phyloP scores from a whole-genome alignment of 2,113 vertebrate genomes.

The Azemiops feae region DNA sequence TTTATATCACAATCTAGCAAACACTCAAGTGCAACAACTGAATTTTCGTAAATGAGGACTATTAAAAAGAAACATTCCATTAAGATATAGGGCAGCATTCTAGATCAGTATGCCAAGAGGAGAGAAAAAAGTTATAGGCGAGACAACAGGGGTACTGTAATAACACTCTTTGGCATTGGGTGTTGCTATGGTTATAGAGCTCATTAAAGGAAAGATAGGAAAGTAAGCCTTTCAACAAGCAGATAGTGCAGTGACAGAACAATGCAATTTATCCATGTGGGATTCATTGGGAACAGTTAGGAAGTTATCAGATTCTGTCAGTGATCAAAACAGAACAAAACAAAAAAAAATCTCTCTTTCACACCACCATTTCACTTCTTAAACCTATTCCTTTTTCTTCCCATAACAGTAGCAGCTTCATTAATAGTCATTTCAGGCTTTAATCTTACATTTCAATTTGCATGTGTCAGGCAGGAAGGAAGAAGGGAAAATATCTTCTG shows the following conservation, averaged over 20 bases:
- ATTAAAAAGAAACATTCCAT: slow-evolving; percentile 21
- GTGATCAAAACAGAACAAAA: neutral
- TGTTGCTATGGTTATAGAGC: slow-evolving; percentile 42
- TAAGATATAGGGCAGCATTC: slow-evolving; percentile 50
- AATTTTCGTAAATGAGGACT: slow-evolving; percentile 16
- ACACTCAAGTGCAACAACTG: slow-evolving; percentile 27
- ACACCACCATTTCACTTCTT: neutral
- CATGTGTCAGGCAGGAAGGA: neutral
- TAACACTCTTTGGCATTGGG: slow-evolving; percentile 25
- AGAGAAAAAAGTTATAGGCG: slow-evolving; percentile 18
- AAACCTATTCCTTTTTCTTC: neutral
- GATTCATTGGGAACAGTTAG: neutral
- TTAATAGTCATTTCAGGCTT: neutral
- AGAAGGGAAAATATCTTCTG: neutral
- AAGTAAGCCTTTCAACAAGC: slow-evolving; percentile 28
- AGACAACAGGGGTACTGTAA: slow-evolving; percentile 26
- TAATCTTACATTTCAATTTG: neutral
- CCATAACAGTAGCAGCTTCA: neutral
- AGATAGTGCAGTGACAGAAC: slow-evolving; percentile 19
- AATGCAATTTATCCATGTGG: slow-evolving; percentile 6
- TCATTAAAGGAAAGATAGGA: neutral
- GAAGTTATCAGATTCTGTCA: neutral
- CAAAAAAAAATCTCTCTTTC: neutral
- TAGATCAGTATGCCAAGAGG: slow-evolving; percentile 44
- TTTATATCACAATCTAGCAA: slow-evolving; percentile 23